Evolutionary conservation across 1,140 invertebrate genomes (phyloP).

Genomic region (Doryteuthis pealeii): DNA sequence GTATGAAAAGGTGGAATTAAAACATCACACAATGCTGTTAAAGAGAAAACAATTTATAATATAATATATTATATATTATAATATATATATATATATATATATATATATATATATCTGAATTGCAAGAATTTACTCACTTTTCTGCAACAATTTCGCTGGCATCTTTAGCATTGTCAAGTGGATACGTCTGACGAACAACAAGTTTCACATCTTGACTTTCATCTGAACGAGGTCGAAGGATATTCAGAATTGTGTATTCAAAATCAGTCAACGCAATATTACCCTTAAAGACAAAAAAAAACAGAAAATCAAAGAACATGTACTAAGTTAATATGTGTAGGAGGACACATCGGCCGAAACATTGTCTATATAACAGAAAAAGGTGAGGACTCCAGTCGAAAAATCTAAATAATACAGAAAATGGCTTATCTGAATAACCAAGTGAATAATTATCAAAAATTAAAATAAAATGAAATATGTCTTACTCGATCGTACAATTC

Average conservation of each 20-base stretch:
- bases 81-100: too few relatives aligned
- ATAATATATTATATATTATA: too few relatives aligned
- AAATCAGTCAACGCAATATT: constrained; percentile 94
- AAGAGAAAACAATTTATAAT: too few relatives aligned
- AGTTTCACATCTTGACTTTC: constrained; percentile 86
- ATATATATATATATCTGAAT: too few relatives aligned
- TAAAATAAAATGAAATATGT: background rate
- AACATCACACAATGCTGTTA: too few relatives aligned
- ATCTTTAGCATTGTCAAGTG: constrained; percentile 71
- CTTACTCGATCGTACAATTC: constrained; percentile 87
- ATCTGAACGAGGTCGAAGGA: constrained; percentile 89
- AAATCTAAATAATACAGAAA: too few relatives aligned
- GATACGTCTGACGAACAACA: constrained; percentile 89
- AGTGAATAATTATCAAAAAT: too few relatives aligned
- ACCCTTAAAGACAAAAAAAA: constrained; percentile 63
- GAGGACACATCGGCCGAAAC: too few relatives aligned
- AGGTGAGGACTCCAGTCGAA: background rate
- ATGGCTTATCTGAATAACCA: too few relatives aligned
- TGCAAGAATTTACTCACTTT: constrained; percentile 36
- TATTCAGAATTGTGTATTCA: constrained; percentile 88
- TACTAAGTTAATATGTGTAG: too few relatives aligned
- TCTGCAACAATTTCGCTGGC: constrained; percentile 27
- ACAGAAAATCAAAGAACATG: background rate
- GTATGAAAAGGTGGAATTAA: too few relatives aligned
- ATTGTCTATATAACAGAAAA: background rate